Percentiles rank a stretch among this genome's conserved stretches.
Evolutionary conservation across 64 coral and sea anemone species (phyloP).

Genomic region (Porites australiensis): DNA sequence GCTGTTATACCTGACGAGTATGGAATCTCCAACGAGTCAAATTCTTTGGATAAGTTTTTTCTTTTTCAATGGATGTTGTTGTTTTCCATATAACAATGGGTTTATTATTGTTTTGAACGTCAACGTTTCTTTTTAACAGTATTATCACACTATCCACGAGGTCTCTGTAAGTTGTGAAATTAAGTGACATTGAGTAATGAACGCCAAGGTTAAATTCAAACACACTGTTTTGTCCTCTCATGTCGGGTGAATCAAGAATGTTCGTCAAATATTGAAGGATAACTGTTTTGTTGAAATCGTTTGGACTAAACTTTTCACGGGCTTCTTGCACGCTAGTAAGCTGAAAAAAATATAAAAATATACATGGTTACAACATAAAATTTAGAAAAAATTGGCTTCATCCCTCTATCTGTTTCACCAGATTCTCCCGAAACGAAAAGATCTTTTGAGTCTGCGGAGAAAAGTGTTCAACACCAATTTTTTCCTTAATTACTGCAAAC

Average conservation of each 20-base stretch:
- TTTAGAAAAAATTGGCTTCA: neutral
- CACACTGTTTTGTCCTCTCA: conserved; percentile 53
- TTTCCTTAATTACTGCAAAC: too few species aligned
- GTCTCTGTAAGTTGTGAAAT: conserved; percentile 59
- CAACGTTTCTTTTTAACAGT: neutral
- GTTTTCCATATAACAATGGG: conserved; percentile 82
- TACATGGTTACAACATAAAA: too few species aligned
- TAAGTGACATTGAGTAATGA: conserved; percentile 80
- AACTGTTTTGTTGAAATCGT: conserved; percentile 74
- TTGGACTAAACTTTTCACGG: conserved; percentile 51
- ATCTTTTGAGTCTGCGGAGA: too few species aligned
- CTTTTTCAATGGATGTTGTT: conserved; percentile 80
- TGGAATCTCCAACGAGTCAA: conserved; percentile 45
- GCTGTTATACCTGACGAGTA: conserved; percentile 16
- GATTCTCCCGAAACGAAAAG: too few species aligned
- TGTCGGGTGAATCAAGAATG: conserved; percentile 47
- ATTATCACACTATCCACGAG: conserved; percentile 72
- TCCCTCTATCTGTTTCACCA: neutral
- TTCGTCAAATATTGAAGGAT: conserved; percentile 62
- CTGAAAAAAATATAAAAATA: neutral
- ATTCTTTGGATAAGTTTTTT: conserved; percentile 54
- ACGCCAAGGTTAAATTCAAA: conserved; percentile 86
- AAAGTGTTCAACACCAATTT: too few species aligned
- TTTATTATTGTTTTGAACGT: neutral
- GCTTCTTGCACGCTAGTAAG: conserved; percentile 68